These are phyloP conservation scores for Lepisosteus oculatus DNA, from an alignment of 2,113 vertebrate genomes.

Conservation along the genomic window DNA sequence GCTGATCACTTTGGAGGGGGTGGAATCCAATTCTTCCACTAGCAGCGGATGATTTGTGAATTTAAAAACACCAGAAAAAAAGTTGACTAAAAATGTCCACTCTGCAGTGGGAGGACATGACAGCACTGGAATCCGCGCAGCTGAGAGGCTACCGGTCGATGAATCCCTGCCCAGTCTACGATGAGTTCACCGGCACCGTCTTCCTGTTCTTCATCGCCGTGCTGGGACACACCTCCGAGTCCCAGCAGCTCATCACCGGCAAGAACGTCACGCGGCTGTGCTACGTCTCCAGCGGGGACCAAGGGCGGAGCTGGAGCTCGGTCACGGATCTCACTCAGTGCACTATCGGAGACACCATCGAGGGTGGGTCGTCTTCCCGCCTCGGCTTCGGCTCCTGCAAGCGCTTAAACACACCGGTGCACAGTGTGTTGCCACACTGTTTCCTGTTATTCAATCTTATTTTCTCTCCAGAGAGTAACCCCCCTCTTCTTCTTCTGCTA, in stretches of 20 bases:
- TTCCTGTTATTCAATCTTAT: too few relatives aligned
- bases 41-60: too few relatives aligned
- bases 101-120: constrained; percentile 83
- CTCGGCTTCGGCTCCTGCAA: too few relatives aligned
- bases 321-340: constrained; percentile 77
- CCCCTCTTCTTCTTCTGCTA: too few relatives aligned
- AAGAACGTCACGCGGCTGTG: constrained; percentile 85
- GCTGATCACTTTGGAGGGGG: too few relatives aligned
- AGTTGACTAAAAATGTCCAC: background rate
- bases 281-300: constrained; percentile 75
- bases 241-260: constrained; percentile 82
- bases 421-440: too few relatives aligned
- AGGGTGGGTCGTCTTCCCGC: constrained; percentile 46
- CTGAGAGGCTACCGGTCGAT: constrained; percentile 85
- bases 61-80: too few relatives aligned
- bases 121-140: constrained; percentile 67
- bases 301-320: constrained; percentile 78
- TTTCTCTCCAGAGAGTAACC: too few relatives aligned
- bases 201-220: constrained; percentile 93
- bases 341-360: constrained; percentile 80
- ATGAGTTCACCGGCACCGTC: constrained; percentile 63
- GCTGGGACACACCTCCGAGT: constrained; percentile 75
- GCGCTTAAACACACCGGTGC: too few relatives aligned
- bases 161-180: constrained; percentile 91
- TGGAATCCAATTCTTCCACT: too few relatives aligned